Base-by-base conservation (phyloP, 2,113 vertebrate genomes). In the Sciurus niger region DNA sequence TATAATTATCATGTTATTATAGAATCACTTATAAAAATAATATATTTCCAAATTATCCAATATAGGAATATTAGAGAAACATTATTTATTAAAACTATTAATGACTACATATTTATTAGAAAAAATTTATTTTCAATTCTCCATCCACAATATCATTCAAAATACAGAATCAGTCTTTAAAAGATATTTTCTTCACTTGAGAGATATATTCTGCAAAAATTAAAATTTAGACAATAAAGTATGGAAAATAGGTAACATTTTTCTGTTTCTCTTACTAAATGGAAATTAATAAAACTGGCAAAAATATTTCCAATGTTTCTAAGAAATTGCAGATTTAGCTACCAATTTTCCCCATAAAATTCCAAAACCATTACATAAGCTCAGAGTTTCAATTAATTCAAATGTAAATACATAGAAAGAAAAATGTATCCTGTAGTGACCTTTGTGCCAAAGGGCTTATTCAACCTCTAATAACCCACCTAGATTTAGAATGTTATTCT, bases 401-500 rank as follows among this genome's bases (percentile, higher is more conserved):
- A 87, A 92, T 93, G 9, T 79, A 86, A 94, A 60, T 73, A 37
- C 18, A 2, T 6, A 92, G 48, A 84, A 95, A 93, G 68, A 83
- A 94, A 96, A 97, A 89, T n/a, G n/a, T 43, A 18, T 51, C 90
- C 46, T 60, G 1, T 48, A 34, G n/a, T 96, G 34, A 79, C 18
- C 78, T 97, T 78, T 93, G 40, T 95, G 14, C 48, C 80, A 24
- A 79, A 53, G 20, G 46, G 4, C 24, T 94, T 96, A 72, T 93
- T 96, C 48, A 84, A 32, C 6, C 53, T 51, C 1, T 2, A 70
- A 78, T 25, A 32, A 65, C 46, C 65, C 93, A 40, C 30, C 20
- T 89, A 25, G 18, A 4, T 32, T 97, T 74, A 34, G 24, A 68
- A 84, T 96, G 48, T 82, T 97, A 63, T 91, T 94, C 28, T 94